Evolutionary conservation across 2,113 vertebrate genomes (phyloP).

Genomic region (Paramormyrops kingsleyae): DNA sequence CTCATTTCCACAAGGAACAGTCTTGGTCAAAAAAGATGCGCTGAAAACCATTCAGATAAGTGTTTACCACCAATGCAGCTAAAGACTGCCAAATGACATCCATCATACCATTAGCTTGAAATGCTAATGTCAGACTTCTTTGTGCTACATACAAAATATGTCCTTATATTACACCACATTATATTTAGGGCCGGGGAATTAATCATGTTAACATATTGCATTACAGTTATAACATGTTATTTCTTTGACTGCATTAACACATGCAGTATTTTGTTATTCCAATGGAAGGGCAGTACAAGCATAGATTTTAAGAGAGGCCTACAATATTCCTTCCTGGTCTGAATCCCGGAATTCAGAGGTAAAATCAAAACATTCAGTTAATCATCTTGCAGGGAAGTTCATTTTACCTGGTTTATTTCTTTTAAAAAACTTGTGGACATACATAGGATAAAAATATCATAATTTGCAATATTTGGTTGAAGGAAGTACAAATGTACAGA

Average conservation of each 20-base stretch:
- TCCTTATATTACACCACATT: not conserved
- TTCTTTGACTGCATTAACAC: not conserved
- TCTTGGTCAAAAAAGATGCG: constrained; percentile 97
- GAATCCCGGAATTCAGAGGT: not conserved
- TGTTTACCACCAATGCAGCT: not conserved
- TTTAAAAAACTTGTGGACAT: not conserved
- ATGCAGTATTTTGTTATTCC: not conserved
- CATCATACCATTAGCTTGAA: not conserved
- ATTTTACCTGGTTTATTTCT: not conserved
- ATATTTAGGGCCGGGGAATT: not conserved
- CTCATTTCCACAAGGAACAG: constrained; percentile 87
- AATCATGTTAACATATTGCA: not conserved
- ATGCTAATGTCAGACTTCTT: not conserved
- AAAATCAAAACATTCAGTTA: not conserved
- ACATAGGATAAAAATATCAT: not conserved
- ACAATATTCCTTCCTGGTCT: not conserved
- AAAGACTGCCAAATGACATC: not conserved
- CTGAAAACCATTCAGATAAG: constrained; percentile 53
- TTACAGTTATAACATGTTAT: not conserved
- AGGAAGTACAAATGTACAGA: too few relatives aligned
- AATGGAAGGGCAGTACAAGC: not conserved
- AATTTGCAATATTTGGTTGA: too few relatives aligned
- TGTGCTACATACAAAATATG: not conserved
- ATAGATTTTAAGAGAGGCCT: not conserved
- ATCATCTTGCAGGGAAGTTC: not conserved